Base-by-base conservation (phyloP, 2,113 vertebrate species). In the Columba livia region DNA sequence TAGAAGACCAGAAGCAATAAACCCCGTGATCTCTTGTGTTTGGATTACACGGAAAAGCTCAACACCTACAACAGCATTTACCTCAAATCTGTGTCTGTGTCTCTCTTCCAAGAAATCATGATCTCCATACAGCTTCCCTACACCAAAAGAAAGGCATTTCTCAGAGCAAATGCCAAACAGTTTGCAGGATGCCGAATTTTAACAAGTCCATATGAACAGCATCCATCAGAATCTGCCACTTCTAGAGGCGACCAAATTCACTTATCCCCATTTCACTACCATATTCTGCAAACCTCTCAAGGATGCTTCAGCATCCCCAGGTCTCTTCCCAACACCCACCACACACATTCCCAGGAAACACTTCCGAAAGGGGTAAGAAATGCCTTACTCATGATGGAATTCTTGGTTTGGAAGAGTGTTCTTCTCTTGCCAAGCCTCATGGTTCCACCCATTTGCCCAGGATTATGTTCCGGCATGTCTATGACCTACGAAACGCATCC, bases 381-480 rank as follows among this genome's bases (percentile, higher is more conserved):
- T n/a, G 42, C 58, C 98, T 98, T 98, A 99, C 99, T 98, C 93
- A 99, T 97, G 60, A 99, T 80, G 2, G 99, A 99, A 94, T 97
- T 98, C 95, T 97, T 98, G n/a, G 97, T 98, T 94, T 98, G 99
- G 96, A 99, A 99, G 82, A 99, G 97, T 31, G 99, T 99, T 85
- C 98, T 98, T 58, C 99, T 98, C 97, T 99, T 99, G 91, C 99
- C 99, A 26, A 99, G 98, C 89, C 99, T 98, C 99, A 99, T 99
- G 42, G 99, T 99, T 38, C 99, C 99, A 2, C 99, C 99, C 99
- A 99, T 99, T 90, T 99, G 98, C 38, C 99, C 99, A 5, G 99
- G 99, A 93, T 99, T 99, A 94, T 99, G 99, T 85, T 99, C 99
- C 3, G 99, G 99, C 99, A 99, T 99, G 94, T 99, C 99, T 86